These are phyloP conservation scores for Delphinapterus leucas DNA, from an alignment of 2,113 vertebrate species.

Conservation along the genomic window DNA sequence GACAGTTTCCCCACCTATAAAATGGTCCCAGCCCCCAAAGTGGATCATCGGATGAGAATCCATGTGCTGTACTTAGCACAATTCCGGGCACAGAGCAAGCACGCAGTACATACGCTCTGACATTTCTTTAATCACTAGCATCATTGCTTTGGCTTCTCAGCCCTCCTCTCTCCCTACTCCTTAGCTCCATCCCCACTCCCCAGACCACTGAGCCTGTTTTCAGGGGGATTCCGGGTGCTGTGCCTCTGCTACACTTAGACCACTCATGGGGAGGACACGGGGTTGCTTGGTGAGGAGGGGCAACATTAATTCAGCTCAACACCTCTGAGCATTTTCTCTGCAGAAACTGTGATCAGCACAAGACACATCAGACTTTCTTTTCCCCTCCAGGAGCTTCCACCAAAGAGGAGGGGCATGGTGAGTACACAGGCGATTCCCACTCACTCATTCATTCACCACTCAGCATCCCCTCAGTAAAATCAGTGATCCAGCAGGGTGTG, in stretches of 20 bases:
- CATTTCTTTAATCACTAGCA: background rate
- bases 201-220: background rate
- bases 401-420: background rate
- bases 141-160: background rate
- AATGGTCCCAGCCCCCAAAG: background rate
- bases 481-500: background rate
- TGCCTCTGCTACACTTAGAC: background rate
- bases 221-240: background rate
- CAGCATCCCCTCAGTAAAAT: background rate
- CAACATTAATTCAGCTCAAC: background rate
- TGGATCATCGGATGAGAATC: background rate
- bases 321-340: background rate
- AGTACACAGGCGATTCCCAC: background rate
- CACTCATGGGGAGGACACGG: rapidly evolving
- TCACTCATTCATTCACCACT: background rate
- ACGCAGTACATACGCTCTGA: background rate
- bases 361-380: background rate
- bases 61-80: background rate
- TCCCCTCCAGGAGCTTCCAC: background rate
- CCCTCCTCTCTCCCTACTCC: background rate
- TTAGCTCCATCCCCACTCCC: background rate
- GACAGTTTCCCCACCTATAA: background rate
- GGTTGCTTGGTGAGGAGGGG: background rate
- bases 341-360: background rate
- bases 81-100: background rate